A percentile compares a stretch with the other conserved stretches of the same genome.
phyloP scores from a whole-genome alignment of 2,888 invertebrate genomes.

The Tortricodes alternella region DNA sequence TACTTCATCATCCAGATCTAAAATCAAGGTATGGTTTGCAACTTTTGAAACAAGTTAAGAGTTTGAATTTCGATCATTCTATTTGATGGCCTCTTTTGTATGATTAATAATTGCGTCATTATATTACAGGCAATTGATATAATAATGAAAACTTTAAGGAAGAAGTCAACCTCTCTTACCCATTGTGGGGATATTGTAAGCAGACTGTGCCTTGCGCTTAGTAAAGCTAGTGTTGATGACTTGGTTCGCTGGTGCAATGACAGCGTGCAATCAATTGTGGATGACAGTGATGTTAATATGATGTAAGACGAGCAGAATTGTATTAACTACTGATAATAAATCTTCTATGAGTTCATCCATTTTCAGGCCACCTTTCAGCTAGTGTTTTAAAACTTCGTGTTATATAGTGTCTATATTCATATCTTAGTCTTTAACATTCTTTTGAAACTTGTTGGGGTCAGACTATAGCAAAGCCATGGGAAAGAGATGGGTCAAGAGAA shows the following conservation, averaged over 20 bases:
- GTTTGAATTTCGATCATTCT: no score
- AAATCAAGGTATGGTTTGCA: slow-evolving; percentile 57
- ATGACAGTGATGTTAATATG: slow-evolving; percentile 72
- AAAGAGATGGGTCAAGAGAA: no score
- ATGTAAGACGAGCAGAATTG: slow-evolving; percentile 57
- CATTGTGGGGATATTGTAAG: slow-evolving; percentile 67
- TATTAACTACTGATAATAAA: no score
- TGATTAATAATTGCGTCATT: no score
- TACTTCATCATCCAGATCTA: slow-evolving; percentile 41
- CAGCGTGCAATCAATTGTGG: slow-evolving; percentile 68
- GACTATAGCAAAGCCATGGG: no score
- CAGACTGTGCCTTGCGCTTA: slow-evolving; percentile 63
- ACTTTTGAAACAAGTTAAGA: not conserved
- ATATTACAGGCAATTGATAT: slow-evolving; percentile 58
- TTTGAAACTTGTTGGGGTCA: no score
- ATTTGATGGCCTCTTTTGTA: no score
- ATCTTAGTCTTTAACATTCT: no score
- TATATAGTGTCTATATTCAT: no score
- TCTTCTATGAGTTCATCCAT: no score
- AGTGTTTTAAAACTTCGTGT: no score
- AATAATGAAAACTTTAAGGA: slow-evolving; percentile 59
- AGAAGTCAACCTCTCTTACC: slow-evolving; percentile 60
- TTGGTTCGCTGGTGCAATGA: slow-evolving; percentile 66
- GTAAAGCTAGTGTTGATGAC: slow-evolving; percentile 50
- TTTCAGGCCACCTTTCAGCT: no score